Evolutionary conservation across 2,113 vertebrate species (phyloP).

Genomic region (Bubalus kerabau): DNA sequence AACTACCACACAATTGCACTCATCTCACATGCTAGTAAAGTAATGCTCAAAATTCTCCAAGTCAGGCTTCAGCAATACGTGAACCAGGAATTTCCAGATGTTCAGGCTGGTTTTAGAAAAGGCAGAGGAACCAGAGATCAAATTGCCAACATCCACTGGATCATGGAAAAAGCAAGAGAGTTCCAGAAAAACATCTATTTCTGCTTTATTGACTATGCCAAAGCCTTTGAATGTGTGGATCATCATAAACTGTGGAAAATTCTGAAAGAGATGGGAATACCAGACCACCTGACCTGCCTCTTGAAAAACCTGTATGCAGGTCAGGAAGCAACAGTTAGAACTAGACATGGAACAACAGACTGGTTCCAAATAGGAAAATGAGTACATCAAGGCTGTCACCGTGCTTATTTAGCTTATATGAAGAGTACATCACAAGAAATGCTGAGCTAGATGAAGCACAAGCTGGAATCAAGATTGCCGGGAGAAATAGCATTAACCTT

Average conservation of each 20-base stretch:
- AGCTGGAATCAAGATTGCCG: fast-evolving
- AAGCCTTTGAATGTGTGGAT: not conserved
- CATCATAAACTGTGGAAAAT: not conserved
- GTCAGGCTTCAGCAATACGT: fast-evolving
- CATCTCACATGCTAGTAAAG: fast-evolving
- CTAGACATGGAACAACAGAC: not conserved
- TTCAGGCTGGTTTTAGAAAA: not conserved
- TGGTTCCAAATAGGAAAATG: not conserved
- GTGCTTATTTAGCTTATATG: not conserved
- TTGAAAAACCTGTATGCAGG: not conserved
- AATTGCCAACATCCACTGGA: fast-evolving
- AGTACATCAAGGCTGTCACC: not conserved
- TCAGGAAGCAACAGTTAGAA: not conserved
- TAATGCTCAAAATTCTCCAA: not conserved
- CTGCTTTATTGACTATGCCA: not conserved
- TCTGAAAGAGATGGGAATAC: not conserved
- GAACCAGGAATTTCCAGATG: not conserved
- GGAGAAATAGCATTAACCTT: not conserved
- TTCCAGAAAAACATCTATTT: not conserved
- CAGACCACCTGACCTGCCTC: not conserved
- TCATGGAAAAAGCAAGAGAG: not conserved
- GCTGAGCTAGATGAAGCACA: not conserved
- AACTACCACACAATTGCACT: not conserved
- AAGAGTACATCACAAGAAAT: not conserved
- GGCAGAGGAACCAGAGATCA: not conserved